Base-by-base conservation (phyloP, 2,113 vertebrate species). In the Drymodes brunneopygia region DNA sequence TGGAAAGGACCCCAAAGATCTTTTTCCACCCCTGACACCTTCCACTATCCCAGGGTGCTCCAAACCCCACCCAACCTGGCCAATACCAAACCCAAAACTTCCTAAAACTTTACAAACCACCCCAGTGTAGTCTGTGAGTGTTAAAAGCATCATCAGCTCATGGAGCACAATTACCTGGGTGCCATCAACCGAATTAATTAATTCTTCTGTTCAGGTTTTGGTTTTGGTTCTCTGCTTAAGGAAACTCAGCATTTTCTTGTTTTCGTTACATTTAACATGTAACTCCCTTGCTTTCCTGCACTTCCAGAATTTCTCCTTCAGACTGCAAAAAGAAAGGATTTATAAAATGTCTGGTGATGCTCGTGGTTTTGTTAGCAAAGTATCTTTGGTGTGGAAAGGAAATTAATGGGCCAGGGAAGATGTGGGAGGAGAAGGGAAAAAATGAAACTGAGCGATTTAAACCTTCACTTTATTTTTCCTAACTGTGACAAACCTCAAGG, bases 111-210 rank as follows among this genome's bases (percentile, higher is more conserved):
- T 51, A 61, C 89, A 70, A 83, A 31, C 6, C 24, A 25, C 21
- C 15, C 23, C 33, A 9, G 25, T 16, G 25, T 1, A 7, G 10
- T 7, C 66, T 38, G 5, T 9, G 24, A 20, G 3, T 1, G 15
- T 42, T 19, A 36, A 48, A 45, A 88, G 17, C 25, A 17, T 36
- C 7, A 7, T 8, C 78, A 53, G 31, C 8, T 66, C 53, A 5
- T 10, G 25, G 48, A 2, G 2, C 35, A 6, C 38, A 36, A 15
- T 38, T 22, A 27, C 15, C 28, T 33, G 29, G 2, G 5, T 29
- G 50, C 60, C 33, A 36, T 19, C 35, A 40, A 15, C 47, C 23
- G 6, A 51, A 51, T 16, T 38, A 36, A 38, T 28, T 17, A 15
- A 81, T 35, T 65, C n/a, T n/a, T 71, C n/a, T 23, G 3, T 33